These are phyloP conservation scores for Sebastes minor DNA, from an alignment of 2,797 vertebrate genomes.

Conservation along the genomic window DNA sequence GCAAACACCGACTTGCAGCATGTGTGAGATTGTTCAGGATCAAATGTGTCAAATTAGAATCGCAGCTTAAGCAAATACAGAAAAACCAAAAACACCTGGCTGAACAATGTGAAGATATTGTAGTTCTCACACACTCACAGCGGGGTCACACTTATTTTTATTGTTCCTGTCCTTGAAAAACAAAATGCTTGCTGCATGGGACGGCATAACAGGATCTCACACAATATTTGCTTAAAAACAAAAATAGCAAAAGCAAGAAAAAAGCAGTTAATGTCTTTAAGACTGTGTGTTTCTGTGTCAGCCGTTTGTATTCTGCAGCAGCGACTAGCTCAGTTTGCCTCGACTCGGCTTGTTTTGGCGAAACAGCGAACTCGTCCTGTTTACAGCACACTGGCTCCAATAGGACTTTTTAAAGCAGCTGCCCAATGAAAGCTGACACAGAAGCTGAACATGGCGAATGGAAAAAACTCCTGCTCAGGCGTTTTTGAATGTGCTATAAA, in stretches of 20 bases:
- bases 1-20: neutral
- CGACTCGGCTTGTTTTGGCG: constrained; percentile 5
- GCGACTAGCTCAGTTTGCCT: constrained; percentile 35
- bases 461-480: constrained; percentile 39
- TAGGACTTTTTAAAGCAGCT: constrained; percentile 12
- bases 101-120: neutral
- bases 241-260: neutral
- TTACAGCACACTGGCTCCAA: constrained; percentile 58
- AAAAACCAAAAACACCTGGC: neutral
- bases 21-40: neutral
- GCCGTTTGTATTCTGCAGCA: constrained; percentile 30
- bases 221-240: neutral
- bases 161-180: neutral
- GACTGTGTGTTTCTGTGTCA: neutral
- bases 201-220: neutral
- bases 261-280: neutral
- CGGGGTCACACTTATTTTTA: neutral
- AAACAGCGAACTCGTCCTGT: constrained; percentile 46
- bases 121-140: neutral
- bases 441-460: neutral
- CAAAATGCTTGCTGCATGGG: neutral
- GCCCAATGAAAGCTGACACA: constrained; percentile 13
- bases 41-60: neutral
- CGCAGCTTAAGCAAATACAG: neutral
- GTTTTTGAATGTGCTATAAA: constrained; percentile 51